These are phyloP conservation scores for Orchestia grillus DNA, from an alignment of 1,140 invertebrate species.

Conservation along the genomic window DNA sequence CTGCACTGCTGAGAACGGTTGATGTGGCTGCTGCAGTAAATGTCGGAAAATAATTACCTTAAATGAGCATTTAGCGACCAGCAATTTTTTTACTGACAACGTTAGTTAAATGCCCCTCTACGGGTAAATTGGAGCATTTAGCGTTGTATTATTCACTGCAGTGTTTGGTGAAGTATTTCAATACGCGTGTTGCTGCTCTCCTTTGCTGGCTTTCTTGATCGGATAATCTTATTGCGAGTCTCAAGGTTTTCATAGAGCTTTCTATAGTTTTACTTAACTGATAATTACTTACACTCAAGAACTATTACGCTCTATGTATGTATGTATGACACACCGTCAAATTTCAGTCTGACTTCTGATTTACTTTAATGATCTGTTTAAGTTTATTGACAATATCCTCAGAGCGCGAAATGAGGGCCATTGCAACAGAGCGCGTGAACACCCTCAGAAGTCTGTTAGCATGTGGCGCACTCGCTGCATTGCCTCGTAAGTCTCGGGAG, in stretches of 20 bases:
- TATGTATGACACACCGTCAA: background rate
- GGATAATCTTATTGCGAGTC: background rate
- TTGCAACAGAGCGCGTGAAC: background rate
- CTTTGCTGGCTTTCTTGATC: background rate
- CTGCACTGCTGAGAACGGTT: no score
- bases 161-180: background rate
- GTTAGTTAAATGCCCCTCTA: no score
- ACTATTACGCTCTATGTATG: no score
- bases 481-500: background rate
- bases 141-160: background rate
- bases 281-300: no score
- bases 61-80: no score
- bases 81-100: no score
- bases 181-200: background rate
- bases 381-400: background rate
- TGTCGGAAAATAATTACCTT: no score
- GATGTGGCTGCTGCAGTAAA: no score
- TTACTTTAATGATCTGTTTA: background rate
- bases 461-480: background rate
- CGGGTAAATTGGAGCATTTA: no score
- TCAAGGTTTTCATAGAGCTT: background rate
- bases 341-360: background rate
- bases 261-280: background rate
- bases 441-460: background rate
- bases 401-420: background rate